Conservation (phyloP, 1,140 invertebrate genomes). For the Megathymus violae region DNA sequence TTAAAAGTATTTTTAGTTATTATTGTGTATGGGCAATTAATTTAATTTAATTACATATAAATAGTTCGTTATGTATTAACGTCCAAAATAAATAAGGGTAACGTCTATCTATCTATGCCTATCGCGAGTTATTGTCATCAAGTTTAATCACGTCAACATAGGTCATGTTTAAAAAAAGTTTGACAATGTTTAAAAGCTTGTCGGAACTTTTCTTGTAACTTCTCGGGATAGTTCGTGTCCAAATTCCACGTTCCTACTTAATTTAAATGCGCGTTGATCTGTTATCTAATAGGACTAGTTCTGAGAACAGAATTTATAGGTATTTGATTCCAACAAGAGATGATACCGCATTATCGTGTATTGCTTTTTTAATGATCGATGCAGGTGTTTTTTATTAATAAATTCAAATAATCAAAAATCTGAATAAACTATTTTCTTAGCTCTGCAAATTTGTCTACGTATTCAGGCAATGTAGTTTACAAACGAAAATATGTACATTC, state of each 20-base stretch:
- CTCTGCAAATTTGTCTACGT: no score
- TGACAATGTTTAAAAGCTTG: background rate
- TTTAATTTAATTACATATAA: no score
- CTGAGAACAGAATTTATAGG: slow-evolving; percentile 50
- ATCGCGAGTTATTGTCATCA: no score
- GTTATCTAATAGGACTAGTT: slow-evolving; percentile 67
- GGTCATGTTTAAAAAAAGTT: background rate
- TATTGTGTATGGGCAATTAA: no score
- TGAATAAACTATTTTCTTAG: no score
- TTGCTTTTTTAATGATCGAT: slow-evolving; percentile 58
- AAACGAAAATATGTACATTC: no score
- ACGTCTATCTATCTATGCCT: no score
- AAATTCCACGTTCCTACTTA: slow-evolving; percentile 30
- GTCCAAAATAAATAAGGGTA: no score
- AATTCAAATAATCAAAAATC: slow-evolving; percentile 43
- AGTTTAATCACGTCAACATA: background rate
- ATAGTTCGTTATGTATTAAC: no score
- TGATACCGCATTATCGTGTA: slow-evolving; percentile 54
- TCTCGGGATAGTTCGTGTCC: slow-evolving; percentile 13
- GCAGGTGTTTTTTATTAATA: no score
- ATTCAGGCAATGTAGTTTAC: no score
- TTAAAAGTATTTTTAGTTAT: no score
- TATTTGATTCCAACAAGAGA: slow-evolving; percentile 54
- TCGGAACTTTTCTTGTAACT: slow-evolving; percentile 1
- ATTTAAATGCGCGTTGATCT: slow-evolving; percentile 62